These are phyloP conservation scores for Dicrostonyx torquatus DNA, from an alignment of 2,797 vertebrate species.

Conservation along the genomic window DNA sequence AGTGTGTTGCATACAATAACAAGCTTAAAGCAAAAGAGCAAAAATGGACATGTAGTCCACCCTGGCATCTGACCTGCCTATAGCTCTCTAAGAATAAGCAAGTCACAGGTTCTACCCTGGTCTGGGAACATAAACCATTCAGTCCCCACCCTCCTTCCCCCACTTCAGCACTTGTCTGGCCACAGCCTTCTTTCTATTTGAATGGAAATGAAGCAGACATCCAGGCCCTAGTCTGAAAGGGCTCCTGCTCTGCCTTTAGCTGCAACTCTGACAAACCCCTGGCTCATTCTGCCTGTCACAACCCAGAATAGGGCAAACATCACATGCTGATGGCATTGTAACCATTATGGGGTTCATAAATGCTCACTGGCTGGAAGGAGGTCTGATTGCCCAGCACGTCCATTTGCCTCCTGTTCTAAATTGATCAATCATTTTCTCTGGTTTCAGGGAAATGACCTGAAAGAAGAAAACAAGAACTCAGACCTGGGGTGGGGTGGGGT, in stretches of 20 bases:
- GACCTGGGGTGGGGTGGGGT: conserved; percentile 9
- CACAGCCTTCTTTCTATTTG: neutral
- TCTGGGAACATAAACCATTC: neutral
- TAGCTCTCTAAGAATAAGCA: neutral
- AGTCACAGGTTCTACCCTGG: neutral
- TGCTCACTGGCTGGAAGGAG: conserved; percentile 37
- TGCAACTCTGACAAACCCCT: neutral
- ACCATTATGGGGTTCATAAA: conserved; percentile 64
- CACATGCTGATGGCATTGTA: conserved; percentile 61
- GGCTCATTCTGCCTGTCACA: conserved; percentile 53
- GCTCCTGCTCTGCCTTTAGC: conserved; percentile 23
- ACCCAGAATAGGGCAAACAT: conserved; percentile 55
- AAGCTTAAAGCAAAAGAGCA: neutral
- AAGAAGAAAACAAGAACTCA: conserved; percentile 44
- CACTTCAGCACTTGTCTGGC: neutral
- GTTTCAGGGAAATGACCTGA: conserved; percentile 78
- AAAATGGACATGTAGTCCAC: neutral
- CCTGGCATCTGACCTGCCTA: neutral
- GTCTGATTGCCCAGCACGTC: conserved; percentile 60
- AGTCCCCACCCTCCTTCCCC: neutral
- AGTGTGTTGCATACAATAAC: neutral
- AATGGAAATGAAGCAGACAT: neutral
- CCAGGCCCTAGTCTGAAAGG: neutral
- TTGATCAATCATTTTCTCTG: conserved; percentile 73
- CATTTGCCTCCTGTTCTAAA: conserved; percentile 70